phyloP scores from a whole-genome alignment of 2,113 vertebrate species.

The Prionailurus viverrinus region DNA sequence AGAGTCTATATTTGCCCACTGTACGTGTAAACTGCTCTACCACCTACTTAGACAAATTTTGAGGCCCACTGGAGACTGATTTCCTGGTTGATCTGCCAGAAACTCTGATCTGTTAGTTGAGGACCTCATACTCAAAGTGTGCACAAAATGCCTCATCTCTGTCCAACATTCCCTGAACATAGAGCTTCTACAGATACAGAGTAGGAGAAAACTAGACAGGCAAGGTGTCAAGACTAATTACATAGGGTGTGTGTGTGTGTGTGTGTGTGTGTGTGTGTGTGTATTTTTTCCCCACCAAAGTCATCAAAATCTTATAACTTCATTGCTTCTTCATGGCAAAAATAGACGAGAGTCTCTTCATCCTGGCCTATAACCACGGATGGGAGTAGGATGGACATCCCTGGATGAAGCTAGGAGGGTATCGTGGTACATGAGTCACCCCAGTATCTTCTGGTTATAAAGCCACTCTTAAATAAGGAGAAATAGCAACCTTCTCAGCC shows the following conservation, averaged over 20 bases:
- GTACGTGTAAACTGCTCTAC: not conserved
- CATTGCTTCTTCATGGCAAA: not conserved
- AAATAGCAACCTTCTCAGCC: not conserved
- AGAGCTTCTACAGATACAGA: not conserved
- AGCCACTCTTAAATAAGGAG: not conserved
- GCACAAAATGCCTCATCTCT: not conserved
- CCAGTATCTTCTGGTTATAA: not conserved
- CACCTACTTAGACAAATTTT: not conserved
- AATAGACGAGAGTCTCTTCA: not conserved
- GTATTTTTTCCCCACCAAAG: not conserved
- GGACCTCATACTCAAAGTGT: not conserved
- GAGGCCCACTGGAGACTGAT: not conserved
- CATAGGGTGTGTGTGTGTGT: not conserved
- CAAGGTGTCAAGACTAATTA: not conserved
- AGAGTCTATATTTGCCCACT: not conserved
- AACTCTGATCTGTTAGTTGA: not conserved
- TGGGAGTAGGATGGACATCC: not conserved
- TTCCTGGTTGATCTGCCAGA: not conserved
- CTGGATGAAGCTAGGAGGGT: not conserved
- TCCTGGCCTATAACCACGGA: not conserved
- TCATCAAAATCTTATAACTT: not conserved
- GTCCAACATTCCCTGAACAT: not conserved
- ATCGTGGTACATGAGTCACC: not conserved
- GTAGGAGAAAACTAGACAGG: not conserved
- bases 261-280: not conserved